Evolutionary conservation across 64 coral and sea anemone genomes (phyloP).

Genomic region (Porites australiensis): DNA sequence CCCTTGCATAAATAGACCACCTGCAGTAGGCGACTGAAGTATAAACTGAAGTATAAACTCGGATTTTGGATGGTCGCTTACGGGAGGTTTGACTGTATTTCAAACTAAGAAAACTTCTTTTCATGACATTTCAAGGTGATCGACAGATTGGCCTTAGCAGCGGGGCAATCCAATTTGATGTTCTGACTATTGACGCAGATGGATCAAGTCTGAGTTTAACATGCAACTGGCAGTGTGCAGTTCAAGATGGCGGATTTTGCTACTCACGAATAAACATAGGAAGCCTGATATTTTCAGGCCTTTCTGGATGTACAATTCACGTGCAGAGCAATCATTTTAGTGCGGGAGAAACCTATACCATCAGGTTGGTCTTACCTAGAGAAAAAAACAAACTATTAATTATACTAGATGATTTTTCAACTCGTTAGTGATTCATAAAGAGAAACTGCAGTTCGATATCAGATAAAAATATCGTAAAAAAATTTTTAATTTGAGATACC

Average conservation of each 20-base stretch:
- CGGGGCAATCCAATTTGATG: conserved; percentile 33
- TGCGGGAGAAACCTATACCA: conserved; percentile 51
- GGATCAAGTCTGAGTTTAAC: not conserved
- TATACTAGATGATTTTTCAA: not conserved
- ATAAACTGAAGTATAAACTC: too few relatives aligned
- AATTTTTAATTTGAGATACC: too few relatives aligned
- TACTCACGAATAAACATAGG: conserved; percentile 5
- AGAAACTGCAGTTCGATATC: too few relatives aligned
- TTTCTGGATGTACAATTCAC: not conserved
- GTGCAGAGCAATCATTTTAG: conserved; percentile 58
- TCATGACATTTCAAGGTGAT: conserved; percentile 15
- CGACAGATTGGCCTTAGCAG: conserved; percentile 40
- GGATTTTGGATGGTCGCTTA: too few relatives aligned
- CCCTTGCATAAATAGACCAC: too few relatives aligned
- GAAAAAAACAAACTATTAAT: not conserved
- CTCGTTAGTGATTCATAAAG: not conserved
- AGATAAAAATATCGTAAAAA: too few relatives aligned
- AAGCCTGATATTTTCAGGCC: conserved; percentile 12
- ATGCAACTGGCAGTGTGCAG: conserved; percentile 64
- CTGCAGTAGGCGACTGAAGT: too few relatives aligned
- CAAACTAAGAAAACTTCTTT: not conserved
- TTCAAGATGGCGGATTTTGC: conserved; percentile 2
- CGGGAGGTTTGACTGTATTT: too few relatives aligned
- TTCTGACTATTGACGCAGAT: conserved; percentile 52
- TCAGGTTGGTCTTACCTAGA: conserved; percentile 45